A percentile compares a stretch with the other conserved stretches of the same genome.
Evolutionary conservation across 2,113 vertebrate genomes (phyloP).

Genomic region (Ivindomyrus marchei): DNA sequence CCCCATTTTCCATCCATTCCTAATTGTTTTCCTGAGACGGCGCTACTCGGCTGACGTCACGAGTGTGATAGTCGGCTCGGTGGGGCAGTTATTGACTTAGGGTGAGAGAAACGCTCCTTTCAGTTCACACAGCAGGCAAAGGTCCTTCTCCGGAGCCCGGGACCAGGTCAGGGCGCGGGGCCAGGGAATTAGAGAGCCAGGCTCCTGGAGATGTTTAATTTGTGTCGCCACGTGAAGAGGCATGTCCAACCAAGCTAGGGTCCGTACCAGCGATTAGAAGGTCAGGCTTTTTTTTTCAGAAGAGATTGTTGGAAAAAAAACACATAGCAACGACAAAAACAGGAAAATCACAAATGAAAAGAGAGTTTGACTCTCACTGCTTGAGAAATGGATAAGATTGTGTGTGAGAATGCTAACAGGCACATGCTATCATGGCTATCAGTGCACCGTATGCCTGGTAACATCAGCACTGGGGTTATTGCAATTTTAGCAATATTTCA

Average conservation of each 20-base stretch:
- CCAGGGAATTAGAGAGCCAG: constrained; percentile 63
- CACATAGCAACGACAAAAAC: background rate
- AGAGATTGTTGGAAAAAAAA: constrained; percentile 34
- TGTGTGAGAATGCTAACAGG: background rate
- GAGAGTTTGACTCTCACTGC: background rate
- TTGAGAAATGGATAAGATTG: background rate
- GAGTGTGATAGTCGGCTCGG: constrained; percentile 24
- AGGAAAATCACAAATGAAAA: background rate
- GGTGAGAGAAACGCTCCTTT: background rate
- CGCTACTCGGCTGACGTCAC: constrained; percentile 22
- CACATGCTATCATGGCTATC: background rate
- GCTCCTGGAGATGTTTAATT: constrained; percentile 64
- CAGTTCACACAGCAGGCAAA: constrained; percentile 46
- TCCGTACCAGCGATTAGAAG: constrained; percentile 52
- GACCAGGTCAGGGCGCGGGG: constrained; percentile 51
- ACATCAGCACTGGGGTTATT: background rate
- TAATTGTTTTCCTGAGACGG: constrained; percentile 29
- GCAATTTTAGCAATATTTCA: background rate
- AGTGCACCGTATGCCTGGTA: background rate
- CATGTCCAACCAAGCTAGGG: constrained; percentile 54
- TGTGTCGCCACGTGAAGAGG: constrained; percentile 68
- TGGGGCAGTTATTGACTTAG: background rate
- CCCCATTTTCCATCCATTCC: background rate
- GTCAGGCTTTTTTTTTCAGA: constrained; percentile 43
- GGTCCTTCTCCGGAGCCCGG: constrained; percentile 53